Base-by-base conservation (phyloP, 1,140 invertebrate genomes). In the Drosophila persimilis region DNA sequence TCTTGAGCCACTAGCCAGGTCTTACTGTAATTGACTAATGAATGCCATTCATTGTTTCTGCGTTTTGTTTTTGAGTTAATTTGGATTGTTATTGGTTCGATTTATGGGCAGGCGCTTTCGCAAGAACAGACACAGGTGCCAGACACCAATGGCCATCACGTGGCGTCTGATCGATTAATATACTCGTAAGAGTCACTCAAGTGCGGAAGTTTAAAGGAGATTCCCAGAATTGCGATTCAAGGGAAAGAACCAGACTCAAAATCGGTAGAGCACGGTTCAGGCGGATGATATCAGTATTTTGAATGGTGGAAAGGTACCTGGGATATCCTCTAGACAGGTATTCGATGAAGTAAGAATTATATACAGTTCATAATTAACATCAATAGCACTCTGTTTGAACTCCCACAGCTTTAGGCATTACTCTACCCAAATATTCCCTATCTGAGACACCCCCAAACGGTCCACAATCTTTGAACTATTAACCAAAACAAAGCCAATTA, bases 21-120 rank as follows among this genome's bases (percentile, higher is more conserved):
- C 76, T 60, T 57, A 77, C 11, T 81, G 78, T 58, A 77, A 80
- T 81, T 63, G 78, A 73, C 59, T 78, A 70, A 83, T 81, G 79
- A 81, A 81, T 81, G 74, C 20, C 70, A 71, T 61, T 78, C 80
- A 70, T 81, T 81, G 74, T 83, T 62, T 11, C 50, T 53, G 58
- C 55, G 15, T 57, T 65, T 73, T 80, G 39, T 67, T 66, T 35
- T 48, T 63, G 61, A 15, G 47, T 63, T 51, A 56, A 7, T 54
- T 50, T 67, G n/a, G n/a, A 66, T 48, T 11, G 24, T 66, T 69
- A 69, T 67, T 53, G 59, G 6, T 11, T 7, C 7, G 47, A 26
- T 39, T 62, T 63, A 66, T 29, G 15, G 65, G 17, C 65, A 67
- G 64, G n/a, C 64, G 39, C 31, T 29, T 67, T 67, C 29, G 11